A percentile compares a stretch with the other conserved stretches of the same genome.
Evolutionary conservation across 1,140 invertebrate species (phyloP).

Genomic region (Euura saliciscinereae): DNA sequence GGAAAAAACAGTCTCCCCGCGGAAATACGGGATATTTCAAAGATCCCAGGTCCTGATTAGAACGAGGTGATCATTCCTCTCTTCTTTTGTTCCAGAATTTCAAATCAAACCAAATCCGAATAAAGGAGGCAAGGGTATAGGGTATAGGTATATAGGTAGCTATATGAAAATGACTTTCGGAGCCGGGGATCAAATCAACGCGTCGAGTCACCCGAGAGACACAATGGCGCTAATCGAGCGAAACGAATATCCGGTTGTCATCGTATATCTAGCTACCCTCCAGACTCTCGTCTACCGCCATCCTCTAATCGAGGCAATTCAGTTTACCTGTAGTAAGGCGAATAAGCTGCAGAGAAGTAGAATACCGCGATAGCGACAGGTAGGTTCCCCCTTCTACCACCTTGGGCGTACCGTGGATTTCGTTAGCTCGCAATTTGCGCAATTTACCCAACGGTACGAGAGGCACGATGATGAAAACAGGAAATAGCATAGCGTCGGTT

Average conservation of each 20-base stretch:
- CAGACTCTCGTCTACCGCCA: background rate
- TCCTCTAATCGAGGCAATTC: background rate
- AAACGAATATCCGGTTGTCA: slow-evolving; percentile 1
- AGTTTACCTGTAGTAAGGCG: background rate
- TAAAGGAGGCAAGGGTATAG: too few species aligned
- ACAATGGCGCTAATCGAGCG: background rate
- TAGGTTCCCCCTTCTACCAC: too few species aligned
- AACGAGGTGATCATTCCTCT: too few species aligned
- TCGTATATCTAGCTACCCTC: background rate
- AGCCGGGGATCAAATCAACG: background rate
- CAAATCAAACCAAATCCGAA: too few species aligned
- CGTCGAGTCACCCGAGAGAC: background rate
- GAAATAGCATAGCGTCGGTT: too few species aligned
- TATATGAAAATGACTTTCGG: too few species aligned
- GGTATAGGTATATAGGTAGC: too few species aligned
- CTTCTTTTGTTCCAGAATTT: too few species aligned
- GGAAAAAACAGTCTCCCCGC: too few species aligned
- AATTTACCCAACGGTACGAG: background rate
- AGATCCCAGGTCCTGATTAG: too few species aligned
- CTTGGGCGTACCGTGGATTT: background rate
- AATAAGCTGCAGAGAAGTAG: background rate
- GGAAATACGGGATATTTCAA: too few species aligned
- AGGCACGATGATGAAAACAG: too few species aligned
- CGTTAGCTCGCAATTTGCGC: background rate
- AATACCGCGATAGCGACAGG: background rate